Evolutionary conservation across 2,888 invertebrate species (phyloP).

Genomic region (Epirrhoe alternata): DNA sequence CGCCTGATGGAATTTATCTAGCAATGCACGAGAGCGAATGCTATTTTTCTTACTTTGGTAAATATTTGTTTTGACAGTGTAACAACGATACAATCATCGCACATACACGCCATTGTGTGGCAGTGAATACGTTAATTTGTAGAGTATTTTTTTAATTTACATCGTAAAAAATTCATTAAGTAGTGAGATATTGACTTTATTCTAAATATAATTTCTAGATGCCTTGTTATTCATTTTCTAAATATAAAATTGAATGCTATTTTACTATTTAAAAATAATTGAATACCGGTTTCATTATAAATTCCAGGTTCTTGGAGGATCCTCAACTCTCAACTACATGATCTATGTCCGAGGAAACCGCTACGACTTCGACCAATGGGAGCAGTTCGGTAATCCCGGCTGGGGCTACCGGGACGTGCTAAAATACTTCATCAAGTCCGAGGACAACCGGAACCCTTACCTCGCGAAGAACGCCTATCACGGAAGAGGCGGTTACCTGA

Average conservation of each 20-base stretch:
- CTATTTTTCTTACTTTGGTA: neutral
- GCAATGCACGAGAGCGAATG: conserved; percentile 28
- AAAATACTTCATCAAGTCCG: conserved; percentile 95
- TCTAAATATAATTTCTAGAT: no score
- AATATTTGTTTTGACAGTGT: no score
- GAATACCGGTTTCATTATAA: conserved; percentile 1
- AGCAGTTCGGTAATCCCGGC: conserved; percentile 92
- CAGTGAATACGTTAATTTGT: no score
- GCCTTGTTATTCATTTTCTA: no score
- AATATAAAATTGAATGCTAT: no score
- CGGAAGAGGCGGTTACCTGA: conserved; percentile 89
- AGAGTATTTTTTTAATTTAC: no score
- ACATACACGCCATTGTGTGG: no score
- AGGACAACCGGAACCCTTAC: conserved; percentile 95
- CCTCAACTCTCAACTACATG: conserved; percentile 95
- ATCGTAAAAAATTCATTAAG: no score
- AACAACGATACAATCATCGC: no score
- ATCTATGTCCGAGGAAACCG: conserved; percentile 94
- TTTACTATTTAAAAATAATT: neutral
- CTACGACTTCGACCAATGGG: conserved; percentile 96
- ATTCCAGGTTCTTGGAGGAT: conserved; percentile 92
- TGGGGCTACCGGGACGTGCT: conserved; percentile 95
- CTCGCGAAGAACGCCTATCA: conserved; percentile 89
- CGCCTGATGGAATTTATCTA: conserved; percentile 22
- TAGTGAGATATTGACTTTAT: no score